Conservation (phyloP, 2,113 vertebrate genomes). For the Uria aalge region DNA sequence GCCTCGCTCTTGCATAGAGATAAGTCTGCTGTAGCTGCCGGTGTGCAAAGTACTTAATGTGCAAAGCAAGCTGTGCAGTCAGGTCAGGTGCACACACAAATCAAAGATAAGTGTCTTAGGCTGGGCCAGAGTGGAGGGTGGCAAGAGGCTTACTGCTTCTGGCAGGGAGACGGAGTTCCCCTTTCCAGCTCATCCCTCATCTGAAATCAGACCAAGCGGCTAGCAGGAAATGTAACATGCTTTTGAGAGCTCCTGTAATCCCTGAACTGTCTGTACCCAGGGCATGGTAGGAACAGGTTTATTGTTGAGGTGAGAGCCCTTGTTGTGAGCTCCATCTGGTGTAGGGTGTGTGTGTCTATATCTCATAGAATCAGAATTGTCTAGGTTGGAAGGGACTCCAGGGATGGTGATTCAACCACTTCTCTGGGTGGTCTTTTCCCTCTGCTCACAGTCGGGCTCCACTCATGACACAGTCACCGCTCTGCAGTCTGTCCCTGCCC, state of each 20-base stretch:
- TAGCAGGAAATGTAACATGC: not conserved
- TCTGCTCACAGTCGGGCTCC: not conserved
- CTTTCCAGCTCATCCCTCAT: not conserved
- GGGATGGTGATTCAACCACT: not conserved
- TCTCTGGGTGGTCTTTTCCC: not conserved
- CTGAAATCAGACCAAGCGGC: not conserved
- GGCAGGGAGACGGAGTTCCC: not conserved
- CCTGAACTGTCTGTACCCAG: not conserved
- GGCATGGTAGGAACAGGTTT: not conserved
- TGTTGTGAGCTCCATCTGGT: not conserved
- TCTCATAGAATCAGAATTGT: not conserved
- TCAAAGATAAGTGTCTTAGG: not conserved
- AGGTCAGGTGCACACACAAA: not conserved
- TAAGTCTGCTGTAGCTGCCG: not conserved
- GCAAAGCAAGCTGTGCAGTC: not conserved
- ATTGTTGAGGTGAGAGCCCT: not conserved
- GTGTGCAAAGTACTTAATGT: not conserved
- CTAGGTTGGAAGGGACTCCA: not conserved
- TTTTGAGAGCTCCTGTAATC: not conserved
- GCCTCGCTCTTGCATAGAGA: not conserved
- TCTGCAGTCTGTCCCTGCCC: not conserved
- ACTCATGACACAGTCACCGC: not conserved
- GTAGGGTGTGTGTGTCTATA: not conserved
- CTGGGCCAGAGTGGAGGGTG: not conserved
- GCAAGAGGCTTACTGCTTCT: not conserved